phyloP scores from a whole-genome alignment of 2,888 invertebrate genomes.

The Lepidocyrtinus sp. region DNA sequence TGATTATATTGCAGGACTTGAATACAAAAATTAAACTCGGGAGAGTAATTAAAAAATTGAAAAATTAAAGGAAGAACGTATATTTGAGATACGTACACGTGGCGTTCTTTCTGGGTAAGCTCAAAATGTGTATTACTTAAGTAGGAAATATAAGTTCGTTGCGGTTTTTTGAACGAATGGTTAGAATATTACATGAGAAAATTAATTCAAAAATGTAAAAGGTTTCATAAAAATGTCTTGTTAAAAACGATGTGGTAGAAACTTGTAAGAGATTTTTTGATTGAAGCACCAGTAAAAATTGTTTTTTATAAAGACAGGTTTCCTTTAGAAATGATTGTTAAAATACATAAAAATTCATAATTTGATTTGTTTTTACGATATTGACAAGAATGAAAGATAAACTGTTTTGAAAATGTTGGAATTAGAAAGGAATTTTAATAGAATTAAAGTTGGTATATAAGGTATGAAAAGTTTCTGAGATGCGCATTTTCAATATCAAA shows the following conservation, averaged over 20 bases:
- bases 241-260: no score
- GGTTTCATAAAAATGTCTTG: slow-evolving; percentile 26
- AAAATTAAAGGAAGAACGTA: background rate
- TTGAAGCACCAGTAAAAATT: slow-evolving; percentile 1
- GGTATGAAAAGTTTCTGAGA: background rate
- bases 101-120: slow-evolving; percentile 39
- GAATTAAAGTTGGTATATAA: background rate
- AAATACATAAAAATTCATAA: background rate
- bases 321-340: background rate
- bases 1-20: no score
- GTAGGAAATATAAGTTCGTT: slow-evolving; percentile 50
- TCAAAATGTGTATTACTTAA: slow-evolving; percentile 47
- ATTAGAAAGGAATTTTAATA: background rate
- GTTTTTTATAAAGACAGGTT: background rate
- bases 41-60: no score
- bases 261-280: background rate
- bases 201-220: slow-evolving; percentile 30
- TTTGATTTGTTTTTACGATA: background rate
- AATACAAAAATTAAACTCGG: no score
- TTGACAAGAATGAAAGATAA: background rate
- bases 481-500: background rate
- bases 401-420: background rate
- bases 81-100: background rate
- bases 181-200: background rate
- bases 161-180: slow-evolving; percentile 52